These are phyloP conservation scores for Paragorgia papillata DNA, from an alignment of 92 coral and sea anemone species.

Conservation along the genomic window DNA sequence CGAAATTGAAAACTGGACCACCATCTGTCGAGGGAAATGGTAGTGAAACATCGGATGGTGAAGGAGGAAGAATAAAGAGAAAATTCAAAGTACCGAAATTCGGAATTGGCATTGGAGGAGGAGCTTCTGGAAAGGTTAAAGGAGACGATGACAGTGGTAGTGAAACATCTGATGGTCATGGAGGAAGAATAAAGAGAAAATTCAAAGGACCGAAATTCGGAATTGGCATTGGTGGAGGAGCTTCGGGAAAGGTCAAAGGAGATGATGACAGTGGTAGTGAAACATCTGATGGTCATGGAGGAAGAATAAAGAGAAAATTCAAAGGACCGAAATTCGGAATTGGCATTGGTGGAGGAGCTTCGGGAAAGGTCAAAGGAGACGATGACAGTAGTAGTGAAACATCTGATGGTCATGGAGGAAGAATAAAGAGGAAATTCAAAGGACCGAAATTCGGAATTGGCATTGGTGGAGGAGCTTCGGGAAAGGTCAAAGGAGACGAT, in stretches of 20 bases:
- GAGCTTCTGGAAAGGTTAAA: neutral
- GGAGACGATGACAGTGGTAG: conserved; percentile 2
- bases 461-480: too few species aligned
- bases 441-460: too few species aligned
- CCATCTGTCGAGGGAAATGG: conserved; percentile 6
- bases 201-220: conserved; percentile 13
- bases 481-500: too few species aligned
- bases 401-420: too few species aligned
- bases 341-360: neutral
- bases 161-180: conserved; percentile 30
- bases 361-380: too few species aligned
- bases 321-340: conserved; percentile 1
- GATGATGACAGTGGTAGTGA: conserved; percentile 11
- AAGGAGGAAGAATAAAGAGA: conserved; percentile 19
- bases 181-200: conserved; percentile 31
- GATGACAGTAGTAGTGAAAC: too few species aligned
- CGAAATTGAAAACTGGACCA: neutral
- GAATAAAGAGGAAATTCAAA: too few species aligned
- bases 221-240: neutral
- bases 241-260: neutral
- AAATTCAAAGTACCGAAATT: conserved; percentile 15
- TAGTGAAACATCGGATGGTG: conserved; percentile 29
- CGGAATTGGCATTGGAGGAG: conserved; percentile 15
- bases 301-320: conserved; percentile 28
- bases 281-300: conserved; percentile 32